Evolutionary conservation across 2,113 vertebrate species (phyloP), one percentile per base, ranked within the genome.

Genomic region (Ceratotherium simum): DNA sequence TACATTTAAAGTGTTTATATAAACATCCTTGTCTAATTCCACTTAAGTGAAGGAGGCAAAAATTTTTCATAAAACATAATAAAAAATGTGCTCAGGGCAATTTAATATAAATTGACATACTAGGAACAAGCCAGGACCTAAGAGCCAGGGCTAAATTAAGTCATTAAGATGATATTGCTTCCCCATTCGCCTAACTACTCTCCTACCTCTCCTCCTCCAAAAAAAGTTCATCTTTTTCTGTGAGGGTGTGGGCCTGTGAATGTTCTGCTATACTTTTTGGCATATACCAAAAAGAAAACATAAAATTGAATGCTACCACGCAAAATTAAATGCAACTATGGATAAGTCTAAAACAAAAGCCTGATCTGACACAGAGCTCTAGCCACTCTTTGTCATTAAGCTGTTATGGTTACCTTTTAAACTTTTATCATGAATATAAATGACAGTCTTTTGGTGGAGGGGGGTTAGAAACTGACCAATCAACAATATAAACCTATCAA

Each of bases 401-500:
- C 29, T 16, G 64, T 84, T 36, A 73, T 6, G 29, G 31, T 76
- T 70, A 79, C 79, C 78, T 95, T 79, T 54, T 69, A 70, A 75
- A 60, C 31, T 39, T 79, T 81, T 70, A 46, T 65, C 21, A 56
- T 51, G 31, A 88, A 94, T 36, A 84, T 31, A 90, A 87, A 79
- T 31, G 31, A n/a, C 10, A 65, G 7, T 51, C 36, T 93, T n/a
- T 62, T 62, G 39, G 29, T 25, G 27, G 13, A 70, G 20, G 6
- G 12, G 2, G 27, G 83, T 95, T 95, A 79, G 95, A 91, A 90
- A 85, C 65, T 20, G 48, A 89, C 75, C 81, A 33, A 82, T 48
- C 39, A 86, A 54, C 79, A 94, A 76, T 36, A 82, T 23, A 42
- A 69, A 48, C 69, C 67, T 70, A 91, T 78, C 80, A 70, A 75